phyloP scores from a whole-genome alignment of 2,113 vertebrate species.

The Gallinago jamesoni region DNA sequence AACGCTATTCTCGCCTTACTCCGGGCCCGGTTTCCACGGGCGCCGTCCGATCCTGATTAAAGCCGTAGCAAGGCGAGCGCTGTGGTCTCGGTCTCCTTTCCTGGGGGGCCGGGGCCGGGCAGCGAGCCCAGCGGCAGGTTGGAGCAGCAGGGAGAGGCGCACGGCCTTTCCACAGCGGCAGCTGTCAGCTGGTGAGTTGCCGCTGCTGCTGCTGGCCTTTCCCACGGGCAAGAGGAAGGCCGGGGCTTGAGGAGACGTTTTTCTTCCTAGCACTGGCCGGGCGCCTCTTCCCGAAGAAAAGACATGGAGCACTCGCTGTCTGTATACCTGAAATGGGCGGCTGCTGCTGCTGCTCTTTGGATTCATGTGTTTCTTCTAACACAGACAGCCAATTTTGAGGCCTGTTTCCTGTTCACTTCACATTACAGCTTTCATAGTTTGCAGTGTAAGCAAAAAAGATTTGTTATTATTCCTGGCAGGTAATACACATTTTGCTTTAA shows the following conservation, averaged over 20 bases:
- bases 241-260: background rate
- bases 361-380: background rate
- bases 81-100: background rate
- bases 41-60: background rate
- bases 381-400: background rate
- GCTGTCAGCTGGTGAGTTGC: background rate
- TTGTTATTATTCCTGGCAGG: background rate
- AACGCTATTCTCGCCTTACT: background rate
- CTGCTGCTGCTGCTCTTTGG: background rate
- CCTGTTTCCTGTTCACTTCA: background rate
- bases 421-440: background rate
- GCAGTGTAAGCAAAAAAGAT: background rate
- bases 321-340: rapidly evolving
- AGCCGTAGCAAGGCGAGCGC: background rate
- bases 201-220: background rate
- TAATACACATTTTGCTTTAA: background rate
- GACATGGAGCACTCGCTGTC: rapidly evolving
- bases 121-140: background rate
- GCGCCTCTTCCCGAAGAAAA: background rate
- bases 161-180: background rate
- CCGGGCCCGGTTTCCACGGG: too few relatives aligned
- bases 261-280: background rate
- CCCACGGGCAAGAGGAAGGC: background rate
- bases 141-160: background rate
- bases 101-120: background rate